Conservation (phyloP, 2,888 invertebrate species). For the Spilosoma lubricipeda region DNA sequence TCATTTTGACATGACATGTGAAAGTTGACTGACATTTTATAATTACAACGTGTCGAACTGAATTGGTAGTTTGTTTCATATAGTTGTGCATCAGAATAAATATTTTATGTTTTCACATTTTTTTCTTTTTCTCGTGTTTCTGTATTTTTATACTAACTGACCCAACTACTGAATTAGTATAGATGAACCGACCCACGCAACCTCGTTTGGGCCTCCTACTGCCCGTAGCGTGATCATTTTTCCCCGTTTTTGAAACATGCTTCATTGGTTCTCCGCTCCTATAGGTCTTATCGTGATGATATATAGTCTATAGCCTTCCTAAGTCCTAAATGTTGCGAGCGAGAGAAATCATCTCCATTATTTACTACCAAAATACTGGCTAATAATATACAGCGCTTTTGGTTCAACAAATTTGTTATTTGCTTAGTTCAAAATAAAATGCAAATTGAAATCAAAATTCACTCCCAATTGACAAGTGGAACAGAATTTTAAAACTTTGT, state of each 20-base stretch:
- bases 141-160: too few relatives aligned
- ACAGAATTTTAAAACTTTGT: constrained; percentile 10
- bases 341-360: neutral
- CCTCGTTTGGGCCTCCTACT: too few relatives aligned
- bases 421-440: constrained; percentile 42
- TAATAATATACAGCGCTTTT: neutral
- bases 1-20: neutral
- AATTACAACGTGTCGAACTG: neutral
- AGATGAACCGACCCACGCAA: too few relatives aligned
- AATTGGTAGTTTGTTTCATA: neutral
- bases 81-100: neutral
- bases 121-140: too few relatives aligned
- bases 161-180: too few relatives aligned
- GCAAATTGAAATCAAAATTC: constrained; percentile 38
- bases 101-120: neutral
- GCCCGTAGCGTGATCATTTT: too few relatives aligned
- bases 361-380: neutral
- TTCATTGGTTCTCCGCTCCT: too few relatives aligned
- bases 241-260: too few relatives aligned
- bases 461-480: constrained; percentile 17
- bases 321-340: too few relatives aligned
- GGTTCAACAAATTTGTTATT: constrained; percentile 26
- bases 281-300: too few relatives aligned
- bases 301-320: too few relatives aligned
- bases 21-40: neutral